A percentile compares a stretch with the other conserved stretches of the same genome.
phyloP scores from a whole-genome alignment of 2,888 invertebrate genomes.

The Eupithecia tripunctaria region DNA sequence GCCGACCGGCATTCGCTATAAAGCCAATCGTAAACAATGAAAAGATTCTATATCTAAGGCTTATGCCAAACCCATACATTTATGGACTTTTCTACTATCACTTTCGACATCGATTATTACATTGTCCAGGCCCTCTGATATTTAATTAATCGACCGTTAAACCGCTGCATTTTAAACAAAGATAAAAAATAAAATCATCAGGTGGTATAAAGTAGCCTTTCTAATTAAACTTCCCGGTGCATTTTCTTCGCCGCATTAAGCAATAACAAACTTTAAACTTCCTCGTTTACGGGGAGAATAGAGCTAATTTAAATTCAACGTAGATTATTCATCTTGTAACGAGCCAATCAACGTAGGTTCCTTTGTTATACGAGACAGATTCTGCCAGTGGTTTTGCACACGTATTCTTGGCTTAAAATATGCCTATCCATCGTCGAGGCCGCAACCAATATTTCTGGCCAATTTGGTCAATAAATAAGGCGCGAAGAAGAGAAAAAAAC shows the following conservation, averaged over 20 bases:
- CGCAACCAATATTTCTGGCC: neutral
- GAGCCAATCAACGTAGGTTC: slow-evolving; percentile 12
- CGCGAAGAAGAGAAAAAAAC: neutral
- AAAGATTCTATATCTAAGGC: too few relatives aligned
- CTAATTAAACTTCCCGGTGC: slow-evolving; percentile 47
- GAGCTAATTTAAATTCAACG: slow-evolving; percentile 23
- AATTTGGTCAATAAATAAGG: neutral
- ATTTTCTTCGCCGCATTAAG: slow-evolving; percentile 40
- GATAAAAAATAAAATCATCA: slow-evolving; percentile 31
- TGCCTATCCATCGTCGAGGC: neutral
- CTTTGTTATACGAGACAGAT: slow-evolving; percentile 10
- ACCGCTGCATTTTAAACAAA: slow-evolving; percentile 3
- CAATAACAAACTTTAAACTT: slow-evolving; percentile 35
- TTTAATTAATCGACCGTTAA: neutral
- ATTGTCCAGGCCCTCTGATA: too few relatives aligned
- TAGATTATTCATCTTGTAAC: slow-evolving; percentile 10
- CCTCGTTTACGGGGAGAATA: slow-evolving; percentile 21
- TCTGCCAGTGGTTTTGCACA: neutral
- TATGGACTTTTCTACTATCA: too few relatives aligned
- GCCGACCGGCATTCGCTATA: too few relatives aligned
- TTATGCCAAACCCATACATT: too few relatives aligned
- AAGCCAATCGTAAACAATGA: too few relatives aligned
- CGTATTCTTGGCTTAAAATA: neutral
- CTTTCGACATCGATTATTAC: too few relatives aligned
- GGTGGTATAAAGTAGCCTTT: slow-evolving; percentile 34